These are phyloP conservation scores for Diorhabda sublineata DNA, from an alignment of 1,140 invertebrate species.

Conservation along the genomic window DNA sequence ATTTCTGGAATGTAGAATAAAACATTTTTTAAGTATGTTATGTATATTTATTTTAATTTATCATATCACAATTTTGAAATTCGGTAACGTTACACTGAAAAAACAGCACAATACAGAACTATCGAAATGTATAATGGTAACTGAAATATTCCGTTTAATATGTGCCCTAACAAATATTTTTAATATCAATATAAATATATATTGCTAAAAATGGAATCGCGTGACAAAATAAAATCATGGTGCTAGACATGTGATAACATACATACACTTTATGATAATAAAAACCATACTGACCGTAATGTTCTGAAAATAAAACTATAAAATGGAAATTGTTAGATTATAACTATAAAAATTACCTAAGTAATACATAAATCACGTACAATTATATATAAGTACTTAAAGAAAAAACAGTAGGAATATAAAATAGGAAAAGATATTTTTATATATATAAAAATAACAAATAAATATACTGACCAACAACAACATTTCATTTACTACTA, in stretches of 20 bases:
- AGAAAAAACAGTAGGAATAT: no score
- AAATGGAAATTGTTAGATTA: no score
- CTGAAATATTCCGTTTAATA: constrained; percentile 11
- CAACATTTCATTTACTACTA: background rate
- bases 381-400: no score
- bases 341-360: no score
- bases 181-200: background rate
- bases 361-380: no score
- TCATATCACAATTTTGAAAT: constrained; percentile 45
- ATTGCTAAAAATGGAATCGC: background rate
- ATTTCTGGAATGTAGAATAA: no score
- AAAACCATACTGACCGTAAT: background rate
- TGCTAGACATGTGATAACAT: no score
- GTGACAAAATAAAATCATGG: no score
- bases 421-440: no score
- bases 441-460: background rate
- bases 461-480: background rate
- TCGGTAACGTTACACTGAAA: constrained; percentile 43
- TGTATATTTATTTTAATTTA: constrained; percentile 4
- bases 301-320: background rate
- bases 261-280: no score
- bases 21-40: background rate
- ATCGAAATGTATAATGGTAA: constrained; percentile 18
- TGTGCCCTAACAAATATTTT: constrained; percentile 11
- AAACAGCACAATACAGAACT: constrained; percentile 15